Conservation (phyloP, 2,113 vertebrate genomes). For the Haemorhous mexicanus region DNA sequence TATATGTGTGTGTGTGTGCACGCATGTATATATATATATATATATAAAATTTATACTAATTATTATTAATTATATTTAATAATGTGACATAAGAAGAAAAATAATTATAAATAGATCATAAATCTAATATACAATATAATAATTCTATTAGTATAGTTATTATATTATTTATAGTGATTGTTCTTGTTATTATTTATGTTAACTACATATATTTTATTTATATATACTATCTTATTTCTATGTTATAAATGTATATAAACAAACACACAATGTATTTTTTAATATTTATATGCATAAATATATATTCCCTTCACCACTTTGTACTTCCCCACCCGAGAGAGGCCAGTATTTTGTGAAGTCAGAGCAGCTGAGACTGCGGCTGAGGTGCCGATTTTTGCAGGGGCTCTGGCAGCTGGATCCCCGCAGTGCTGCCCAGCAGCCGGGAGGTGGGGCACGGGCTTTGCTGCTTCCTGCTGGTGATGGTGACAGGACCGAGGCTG, state of each 20-base stretch:
- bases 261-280: no score
- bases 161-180: no score
- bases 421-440: neutral
- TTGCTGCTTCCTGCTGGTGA: accelerated
- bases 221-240: neutral
- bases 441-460: constrained; percentile 51
- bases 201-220: neutral
- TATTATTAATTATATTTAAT: no score
- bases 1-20: accelerated
- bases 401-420: neutral
- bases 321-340: neutral
- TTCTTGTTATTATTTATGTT: no score
- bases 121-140: no score
- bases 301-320: neutral
- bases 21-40: neutral
- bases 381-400: accelerated
- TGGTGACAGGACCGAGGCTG: accelerated
- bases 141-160: no score
- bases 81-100: no score
- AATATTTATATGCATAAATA: neutral
- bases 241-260: no score
- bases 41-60: no score
- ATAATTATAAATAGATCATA: no score
- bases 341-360: neutral
- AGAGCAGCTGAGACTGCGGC: accelerated